These are phyloP conservation scores for Patella pellucida DNA, from an alignment of 2,888 invertebrate genomes.

Conservation along the genomic window DNA sequence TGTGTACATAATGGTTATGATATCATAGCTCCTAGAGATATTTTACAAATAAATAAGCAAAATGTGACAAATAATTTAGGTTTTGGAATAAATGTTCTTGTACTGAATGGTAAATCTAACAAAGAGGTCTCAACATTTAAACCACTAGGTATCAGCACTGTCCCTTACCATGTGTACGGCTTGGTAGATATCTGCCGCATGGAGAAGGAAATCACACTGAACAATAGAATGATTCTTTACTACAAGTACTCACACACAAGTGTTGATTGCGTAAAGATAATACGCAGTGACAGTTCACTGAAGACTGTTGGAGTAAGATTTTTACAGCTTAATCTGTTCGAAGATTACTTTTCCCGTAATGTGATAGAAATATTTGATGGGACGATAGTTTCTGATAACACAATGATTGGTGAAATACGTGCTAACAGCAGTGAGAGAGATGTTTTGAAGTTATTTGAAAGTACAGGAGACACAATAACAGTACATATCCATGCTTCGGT, in stretches of 20 bases:
- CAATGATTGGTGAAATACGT: constrained; percentile 45
- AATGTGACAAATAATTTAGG: constrained; percentile 82
- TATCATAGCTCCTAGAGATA: constrained; percentile 86
- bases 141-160: constrained; percentile 80
- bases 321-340: constrained; percentile 66
- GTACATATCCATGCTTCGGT: constrained; percentile 94
- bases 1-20: constrained; percentile 94
- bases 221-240: constrained; percentile 91
- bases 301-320: constrained; percentile 87
- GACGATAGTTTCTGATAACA: constrained; percentile 82
- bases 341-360: constrained; percentile 76
- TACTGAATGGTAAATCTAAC: constrained; percentile 86
- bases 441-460: constrained; percentile 49
- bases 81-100: constrained; percentile 89
- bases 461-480: constrained; percentile 76
- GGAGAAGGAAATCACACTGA: constrained; percentile 89
- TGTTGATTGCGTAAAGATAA: constrained; percentile 97
- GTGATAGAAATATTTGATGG: constrained; percentile 91
- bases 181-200: constrained; percentile 97
- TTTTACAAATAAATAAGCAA: constrained; percentile 73
- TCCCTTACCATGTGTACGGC: constrained; percentile 93
- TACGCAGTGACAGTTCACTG: constrained; percentile 83
- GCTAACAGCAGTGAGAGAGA: constrained; percentile 52
- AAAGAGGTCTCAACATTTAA: constrained; percentile 86
- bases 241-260: constrained; percentile 97